These are phyloP conservation scores for Lordiphosa mommai DNA, from an alignment of 1,140 invertebrate genomes.

Conservation along the genomic window DNA sequence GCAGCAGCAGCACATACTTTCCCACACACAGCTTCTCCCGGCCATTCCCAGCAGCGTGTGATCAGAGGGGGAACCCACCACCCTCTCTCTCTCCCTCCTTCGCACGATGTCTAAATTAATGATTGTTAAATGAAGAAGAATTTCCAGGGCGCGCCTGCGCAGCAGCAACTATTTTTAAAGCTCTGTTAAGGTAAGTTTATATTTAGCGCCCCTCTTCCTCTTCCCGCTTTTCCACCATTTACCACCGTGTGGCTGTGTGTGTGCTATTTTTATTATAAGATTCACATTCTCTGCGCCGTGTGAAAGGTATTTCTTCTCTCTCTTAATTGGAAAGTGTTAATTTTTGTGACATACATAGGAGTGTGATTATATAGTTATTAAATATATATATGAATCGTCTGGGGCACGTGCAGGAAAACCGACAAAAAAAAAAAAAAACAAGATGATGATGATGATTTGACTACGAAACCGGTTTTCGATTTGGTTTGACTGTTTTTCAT, in stretches of 20 bases:
- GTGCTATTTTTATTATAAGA: too few relatives aligned
- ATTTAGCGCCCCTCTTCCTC: conserved; percentile 27
- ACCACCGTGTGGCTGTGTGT: too few relatives aligned
- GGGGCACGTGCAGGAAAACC: conserved; percentile 54
- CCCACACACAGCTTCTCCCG: conserved; percentile 47
- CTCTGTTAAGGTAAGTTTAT: conserved; percentile 34
- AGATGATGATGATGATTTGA: conserved; percentile 56
- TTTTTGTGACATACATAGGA: conserved; percentile 52
- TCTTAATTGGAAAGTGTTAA: conserved; percentile 56
- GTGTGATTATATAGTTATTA: conserved; percentile 62
- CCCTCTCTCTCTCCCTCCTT: conserved; percentile 42
- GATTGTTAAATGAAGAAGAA: conserved; percentile 70
- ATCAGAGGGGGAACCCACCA: conserved; percentile 46
- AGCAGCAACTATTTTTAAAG: conserved; percentile 55
- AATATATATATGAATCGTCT: conserved; percentile 55
- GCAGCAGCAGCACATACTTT: conserved; percentile 48
- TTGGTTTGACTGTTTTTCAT: conserved; percentile 80
- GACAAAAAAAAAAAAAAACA: conserved; percentile 13
- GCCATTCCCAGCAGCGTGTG: conserved; percentile 59
- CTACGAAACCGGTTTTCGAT: conserved; percentile 80
- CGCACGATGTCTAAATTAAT: conserved; percentile 76
- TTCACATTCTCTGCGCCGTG: too few relatives aligned
- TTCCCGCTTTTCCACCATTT: neutral
- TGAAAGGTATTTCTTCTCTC: conserved; percentile 43
- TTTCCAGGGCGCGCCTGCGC: conserved; percentile 64